Evolutionary conservation across 2,888 invertebrate genomes (phyloP).

Genomic region (Sinopyrophorus schimmeli): DNA sequence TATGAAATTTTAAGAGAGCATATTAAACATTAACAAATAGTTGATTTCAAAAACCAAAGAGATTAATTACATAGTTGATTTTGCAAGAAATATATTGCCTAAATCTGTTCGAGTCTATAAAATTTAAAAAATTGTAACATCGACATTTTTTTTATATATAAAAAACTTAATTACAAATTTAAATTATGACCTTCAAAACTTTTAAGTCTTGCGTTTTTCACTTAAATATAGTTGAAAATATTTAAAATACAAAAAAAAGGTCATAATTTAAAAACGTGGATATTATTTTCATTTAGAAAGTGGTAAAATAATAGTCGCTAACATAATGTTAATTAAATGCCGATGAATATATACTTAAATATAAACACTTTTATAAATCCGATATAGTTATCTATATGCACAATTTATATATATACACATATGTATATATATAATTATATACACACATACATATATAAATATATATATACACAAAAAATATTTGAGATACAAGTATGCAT

Average conservation of each 20-base stretch:
- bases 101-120: slow-evolving; percentile 26
- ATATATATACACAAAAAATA: no score
- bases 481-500: slow-evolving; percentile 50
- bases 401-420: slow-evolving; percentile 57
- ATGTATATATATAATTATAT: no score
- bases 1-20: slow-evolving; percentile 38
- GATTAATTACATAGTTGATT: slow-evolving; percentile 9
- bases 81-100: slow-evolving; percentile 18
- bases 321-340: slow-evolving; percentile 48
- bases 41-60: slow-evolving; percentile 10
- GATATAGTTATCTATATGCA: slow-evolving; percentile 56
- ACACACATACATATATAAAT: no score
- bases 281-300: slow-evolving; percentile 45
- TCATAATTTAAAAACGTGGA: slow-evolving; percentile 34
- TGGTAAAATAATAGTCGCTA: slow-evolving; percentile 45
- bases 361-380: slow-evolving; percentile 55
- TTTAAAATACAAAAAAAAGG: slow-evolving; percentile 10
- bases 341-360: slow-evolving; percentile 51
- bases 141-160: slow-evolving; percentile 29
- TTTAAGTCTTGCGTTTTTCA: no score
- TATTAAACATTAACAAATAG: slow-evolving; percentile 12
- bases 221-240: slow-evolving; percentile 9
- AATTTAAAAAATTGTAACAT: slow-evolving; percentile 31
- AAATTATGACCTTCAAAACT: slow-evolving; percentile 27
- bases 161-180: slow-evolving; percentile 21